phyloP scores from a whole-genome alignment of 1,140 invertebrate species.

The Zaprionus lachaisei region DNA sequence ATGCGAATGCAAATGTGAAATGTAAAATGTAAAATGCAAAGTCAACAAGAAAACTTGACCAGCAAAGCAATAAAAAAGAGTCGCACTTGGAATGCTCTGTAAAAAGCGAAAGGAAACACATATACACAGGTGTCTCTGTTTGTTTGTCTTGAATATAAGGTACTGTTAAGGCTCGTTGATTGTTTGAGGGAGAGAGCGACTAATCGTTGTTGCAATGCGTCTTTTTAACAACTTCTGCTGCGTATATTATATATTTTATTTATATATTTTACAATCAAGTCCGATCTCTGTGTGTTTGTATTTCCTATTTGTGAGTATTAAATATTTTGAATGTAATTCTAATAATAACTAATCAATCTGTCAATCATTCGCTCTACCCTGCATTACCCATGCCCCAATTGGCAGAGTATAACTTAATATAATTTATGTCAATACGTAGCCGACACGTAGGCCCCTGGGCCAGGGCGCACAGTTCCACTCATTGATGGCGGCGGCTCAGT shows the following conservation, averaged over 20 bases:
- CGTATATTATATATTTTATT: too few relatives aligned
- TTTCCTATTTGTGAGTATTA: too few relatives aligned
- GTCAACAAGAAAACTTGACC: slow-evolving; percentile 34
- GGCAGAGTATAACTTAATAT: slow-evolving; percentile 53
- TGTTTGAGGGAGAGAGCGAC: too few relatives aligned
- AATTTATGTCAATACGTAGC: slow-evolving; percentile 71
- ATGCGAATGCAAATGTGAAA: slow-evolving; percentile 58
- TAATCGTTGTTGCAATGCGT: too few relatives aligned
- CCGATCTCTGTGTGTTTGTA: too few relatives aligned
- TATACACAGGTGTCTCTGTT: background rate
- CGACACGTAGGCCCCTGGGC: slow-evolving; percentile 63
- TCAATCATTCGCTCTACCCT: background rate
- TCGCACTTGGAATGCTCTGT: slow-evolving; percentile 34
- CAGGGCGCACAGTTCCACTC: slow-evolving; percentile 65
- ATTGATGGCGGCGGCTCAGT: slow-evolving; percentile 60
- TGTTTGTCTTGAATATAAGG: too few relatives aligned
- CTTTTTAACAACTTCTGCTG: too few relatives aligned
- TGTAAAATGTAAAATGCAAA: slow-evolving; percentile 49
- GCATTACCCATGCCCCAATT: background rate
- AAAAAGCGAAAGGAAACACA: background rate
- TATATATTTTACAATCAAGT: too few relatives aligned
- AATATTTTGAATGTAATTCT: background rate
- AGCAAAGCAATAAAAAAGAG: background rate
- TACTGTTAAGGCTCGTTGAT: too few relatives aligned
- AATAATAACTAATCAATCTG: background rate